Conservation (phyloP, 2,888 invertebrate species). For the Himalopsyche anomala region DNA sequence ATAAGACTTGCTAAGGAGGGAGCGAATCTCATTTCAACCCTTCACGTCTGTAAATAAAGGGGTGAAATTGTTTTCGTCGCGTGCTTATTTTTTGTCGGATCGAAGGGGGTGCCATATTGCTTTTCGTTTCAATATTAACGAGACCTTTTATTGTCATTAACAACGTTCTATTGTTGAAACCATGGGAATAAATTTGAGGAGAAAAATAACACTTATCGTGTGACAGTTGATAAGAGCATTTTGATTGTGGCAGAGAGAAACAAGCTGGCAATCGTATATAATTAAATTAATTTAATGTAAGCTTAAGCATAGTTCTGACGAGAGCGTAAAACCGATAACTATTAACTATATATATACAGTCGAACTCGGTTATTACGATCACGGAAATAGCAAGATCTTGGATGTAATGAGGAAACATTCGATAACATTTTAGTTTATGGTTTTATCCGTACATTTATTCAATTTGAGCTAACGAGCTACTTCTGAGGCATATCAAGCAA, state of each 20-base stretch:
- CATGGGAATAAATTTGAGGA: slow-evolving; percentile 7
- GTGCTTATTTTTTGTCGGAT: slow-evolving; percentile 10
- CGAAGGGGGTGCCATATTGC: slow-evolving; percentile 3
- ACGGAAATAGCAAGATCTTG: no score
- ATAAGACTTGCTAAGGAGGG: slow-evolving; percentile 24
- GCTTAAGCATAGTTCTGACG: no score
- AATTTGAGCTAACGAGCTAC: no score
- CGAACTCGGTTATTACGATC: no score
- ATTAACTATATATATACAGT: no score
- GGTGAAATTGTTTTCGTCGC: slow-evolving; percentile 50
- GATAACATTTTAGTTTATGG: no score
- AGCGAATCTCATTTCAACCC: slow-evolving; percentile 35
- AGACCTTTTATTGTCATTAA: slow-evolving; percentile 11
- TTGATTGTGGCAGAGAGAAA: background rate
- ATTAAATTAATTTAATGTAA: no score
- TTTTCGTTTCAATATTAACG: slow-evolving; percentile 35
- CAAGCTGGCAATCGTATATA: no score
- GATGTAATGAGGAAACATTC: no score
- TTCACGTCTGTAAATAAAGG: slow-evolving; percentile 34
- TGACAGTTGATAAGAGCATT: slow-evolving; percentile 6
- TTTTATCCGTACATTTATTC: no score
- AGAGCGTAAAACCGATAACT: no score
- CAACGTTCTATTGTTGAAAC: background rate
- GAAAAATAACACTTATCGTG: background rate
- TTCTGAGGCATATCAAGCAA: no score